Percentiles rank a stretch among this genome's conserved stretches.
Evolutionary conservation across 2,797 vertebrate species (phyloP).

Genomic region (Harpagifer antarcticus): DNA sequence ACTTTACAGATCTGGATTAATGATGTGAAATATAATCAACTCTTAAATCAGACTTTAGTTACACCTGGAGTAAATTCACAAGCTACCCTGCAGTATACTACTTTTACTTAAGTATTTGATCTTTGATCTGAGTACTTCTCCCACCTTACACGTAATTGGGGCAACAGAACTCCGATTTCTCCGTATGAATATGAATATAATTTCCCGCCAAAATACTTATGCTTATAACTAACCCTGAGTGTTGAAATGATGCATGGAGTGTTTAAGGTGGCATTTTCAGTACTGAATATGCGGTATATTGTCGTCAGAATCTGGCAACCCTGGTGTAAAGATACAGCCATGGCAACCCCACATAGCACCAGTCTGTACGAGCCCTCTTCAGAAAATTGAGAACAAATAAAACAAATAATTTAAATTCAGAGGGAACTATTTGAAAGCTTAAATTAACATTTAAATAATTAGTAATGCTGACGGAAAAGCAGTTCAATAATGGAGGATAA

Average conservation of each 20-base stretch:
- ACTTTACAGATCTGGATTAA: no score
- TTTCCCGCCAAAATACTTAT: no score
- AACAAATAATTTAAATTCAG: background rate
- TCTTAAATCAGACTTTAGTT: no score
- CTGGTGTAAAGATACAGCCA: slow-evolving; percentile 9
- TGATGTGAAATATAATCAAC: no score
- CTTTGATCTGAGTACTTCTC: no score
- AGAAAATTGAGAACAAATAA: background rate
- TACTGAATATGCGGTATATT: background rate
- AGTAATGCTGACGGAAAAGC: background rate
- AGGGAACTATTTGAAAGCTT: slow-evolving; percentile 4
- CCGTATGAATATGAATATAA: no score
- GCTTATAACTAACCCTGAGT: background rate
- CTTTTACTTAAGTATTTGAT: no score
- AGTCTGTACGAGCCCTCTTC: background rate
- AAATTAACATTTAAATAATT: background rate
- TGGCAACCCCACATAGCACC: background rate
- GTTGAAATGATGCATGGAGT: background rate
- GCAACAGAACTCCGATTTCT: no score
- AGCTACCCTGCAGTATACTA: no score
- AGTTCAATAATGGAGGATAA: background rate
- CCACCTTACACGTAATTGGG: no score
- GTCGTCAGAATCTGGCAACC: background rate
- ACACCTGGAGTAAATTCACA: no score
- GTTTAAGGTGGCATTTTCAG: background rate